phyloP scores from a whole-genome alignment of 2,797 vertebrate species.

The Botia kubotai region DNA sequence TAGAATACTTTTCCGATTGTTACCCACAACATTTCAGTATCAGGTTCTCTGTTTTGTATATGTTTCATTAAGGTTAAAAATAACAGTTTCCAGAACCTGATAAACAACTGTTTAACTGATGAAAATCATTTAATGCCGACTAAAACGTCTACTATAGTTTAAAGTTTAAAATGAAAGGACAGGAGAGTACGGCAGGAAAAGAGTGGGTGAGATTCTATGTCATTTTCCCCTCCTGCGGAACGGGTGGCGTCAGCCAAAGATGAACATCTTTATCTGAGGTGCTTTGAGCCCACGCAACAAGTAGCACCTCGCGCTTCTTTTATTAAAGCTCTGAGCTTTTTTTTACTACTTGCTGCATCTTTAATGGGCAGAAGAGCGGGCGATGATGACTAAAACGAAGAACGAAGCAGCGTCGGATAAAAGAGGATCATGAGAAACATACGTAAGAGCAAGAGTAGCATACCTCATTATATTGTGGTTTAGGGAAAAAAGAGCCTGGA shows the following conservation, averaged over 20 bases:
- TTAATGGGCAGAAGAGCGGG: constrained; percentile 51
- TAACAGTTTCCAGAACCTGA: constrained; percentile 3
- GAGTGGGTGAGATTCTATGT: constrained; percentile 42
- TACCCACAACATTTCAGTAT: too few relatives aligned
- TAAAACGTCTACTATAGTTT: constrained; percentile 28
- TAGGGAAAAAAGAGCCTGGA: constrained; percentile 19
- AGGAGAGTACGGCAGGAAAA: constrained; percentile 32
- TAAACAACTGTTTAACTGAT: constrained; percentile 1
- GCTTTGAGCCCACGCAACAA: constrained; percentile 61
- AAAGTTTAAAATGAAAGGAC: constrained; percentile 48
- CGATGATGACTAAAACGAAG: constrained; percentile 25
- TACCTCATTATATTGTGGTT: constrained; percentile 35
- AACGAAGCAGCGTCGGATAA: constrained; percentile 41
- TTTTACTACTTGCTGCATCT: constrained; percentile 57
- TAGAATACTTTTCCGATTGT: too few relatives aligned
- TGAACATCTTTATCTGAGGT: constrained; percentile 61
- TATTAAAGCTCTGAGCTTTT: constrained; percentile 55
- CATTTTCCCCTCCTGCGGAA: constrained; percentile 41
- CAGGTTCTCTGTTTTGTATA: background rate
- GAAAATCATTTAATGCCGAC: background rate
- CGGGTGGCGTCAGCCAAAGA: constrained; percentile 48
- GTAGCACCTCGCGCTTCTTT: constrained; percentile 52
- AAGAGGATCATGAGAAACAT: constrained; percentile 45
- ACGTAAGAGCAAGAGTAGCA: constrained; percentile 28
- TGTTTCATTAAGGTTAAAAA: constrained; percentile 12